Evolutionary conservation across 2,888 invertebrate species (phyloP).

Genomic region (Drosophila siamana): DNA sequence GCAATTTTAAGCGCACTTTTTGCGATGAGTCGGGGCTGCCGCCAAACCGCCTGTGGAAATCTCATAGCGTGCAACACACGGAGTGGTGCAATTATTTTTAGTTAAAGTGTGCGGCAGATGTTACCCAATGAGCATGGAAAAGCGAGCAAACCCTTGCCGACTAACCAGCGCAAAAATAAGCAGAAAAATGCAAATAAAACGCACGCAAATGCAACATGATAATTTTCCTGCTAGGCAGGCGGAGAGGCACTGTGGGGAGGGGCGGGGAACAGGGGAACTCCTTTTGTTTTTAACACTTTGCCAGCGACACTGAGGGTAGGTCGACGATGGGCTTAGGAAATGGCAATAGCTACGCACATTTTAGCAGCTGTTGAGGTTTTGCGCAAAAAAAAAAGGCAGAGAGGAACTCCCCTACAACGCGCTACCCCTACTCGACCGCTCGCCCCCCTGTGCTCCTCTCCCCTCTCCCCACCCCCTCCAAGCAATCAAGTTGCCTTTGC

Average conservation of each 20-base stretch:
- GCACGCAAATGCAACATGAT: constrained; percentile 69
- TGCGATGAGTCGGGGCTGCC: constrained; percentile 27
- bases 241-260: no score
- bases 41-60: constrained; percentile 61
- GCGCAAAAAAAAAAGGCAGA: constrained; percentile 28
- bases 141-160: constrained; percentile 25
- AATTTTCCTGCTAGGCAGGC: constrained; percentile 65
- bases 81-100: constrained; percentile 66
- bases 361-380: constrained; percentile 78
- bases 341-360: constrained; percentile 75
- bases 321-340: constrained; percentile 49
- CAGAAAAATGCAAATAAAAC: constrained; percentile 66
- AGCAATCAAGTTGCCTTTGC: constrained; percentile 34
- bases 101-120: constrained; percentile 66
- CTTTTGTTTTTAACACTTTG: constrained; percentile 80
- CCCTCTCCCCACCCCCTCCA: neutral
- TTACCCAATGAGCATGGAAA: constrained; percentile 51
- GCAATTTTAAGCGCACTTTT: constrained; percentile 67
- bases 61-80: constrained; percentile 61
- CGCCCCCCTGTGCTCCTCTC: neutral
- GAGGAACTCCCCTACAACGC: constrained; percentile 5
- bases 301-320: constrained; percentile 54
- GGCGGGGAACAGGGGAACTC: constrained; percentile 61
- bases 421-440: no score
- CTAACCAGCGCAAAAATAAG: constrained; percentile 37